Evolutionary conservation across 2,113 vertebrate genomes (phyloP).

Genomic region (Dryoscopus gambensis): DNA sequence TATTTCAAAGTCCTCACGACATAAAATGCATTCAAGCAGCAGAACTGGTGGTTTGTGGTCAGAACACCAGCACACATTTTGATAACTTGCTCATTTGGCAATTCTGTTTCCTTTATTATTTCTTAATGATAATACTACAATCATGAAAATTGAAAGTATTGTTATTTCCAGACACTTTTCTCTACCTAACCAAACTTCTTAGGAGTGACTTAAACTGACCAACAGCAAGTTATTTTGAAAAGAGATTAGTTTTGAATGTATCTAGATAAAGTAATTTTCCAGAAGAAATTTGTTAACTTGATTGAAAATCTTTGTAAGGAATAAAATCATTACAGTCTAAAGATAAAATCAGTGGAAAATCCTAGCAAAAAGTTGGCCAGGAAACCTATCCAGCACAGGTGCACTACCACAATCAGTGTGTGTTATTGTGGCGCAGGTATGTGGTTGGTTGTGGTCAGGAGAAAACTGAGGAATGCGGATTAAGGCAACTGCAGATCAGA

Average conservation of each 20-base stretch:
- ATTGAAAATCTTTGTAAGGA: not conserved
- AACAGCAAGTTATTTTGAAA: not conserved
- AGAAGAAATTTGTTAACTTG: not conserved
- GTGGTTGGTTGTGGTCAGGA: not conserved
- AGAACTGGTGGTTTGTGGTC: not conserved
- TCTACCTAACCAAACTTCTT: not conserved
- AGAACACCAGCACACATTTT: not conserved
- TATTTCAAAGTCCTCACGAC: not conserved
- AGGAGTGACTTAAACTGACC: not conserved
- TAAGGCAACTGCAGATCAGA: conserved; percentile 12
- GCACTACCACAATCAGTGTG: not conserved
- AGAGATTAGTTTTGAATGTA: not conserved
- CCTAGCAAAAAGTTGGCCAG: not conserved
- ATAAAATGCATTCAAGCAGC: not conserved
- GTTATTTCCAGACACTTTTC: not conserved
- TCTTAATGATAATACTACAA: not conserved
- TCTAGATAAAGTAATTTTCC: not conserved
- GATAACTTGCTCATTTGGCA: not conserved
- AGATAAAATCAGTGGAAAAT: not conserved
- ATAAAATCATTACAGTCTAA: not conserved
- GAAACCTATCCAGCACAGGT: not conserved
- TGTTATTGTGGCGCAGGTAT: not conserved
- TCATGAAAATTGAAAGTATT: not conserved
- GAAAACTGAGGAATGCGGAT: conserved; percentile 31
- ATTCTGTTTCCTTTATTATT: not conserved